Conservation (phyloP, 2,888 invertebrate genomes). For the Danaus chrysippus region DNA sequence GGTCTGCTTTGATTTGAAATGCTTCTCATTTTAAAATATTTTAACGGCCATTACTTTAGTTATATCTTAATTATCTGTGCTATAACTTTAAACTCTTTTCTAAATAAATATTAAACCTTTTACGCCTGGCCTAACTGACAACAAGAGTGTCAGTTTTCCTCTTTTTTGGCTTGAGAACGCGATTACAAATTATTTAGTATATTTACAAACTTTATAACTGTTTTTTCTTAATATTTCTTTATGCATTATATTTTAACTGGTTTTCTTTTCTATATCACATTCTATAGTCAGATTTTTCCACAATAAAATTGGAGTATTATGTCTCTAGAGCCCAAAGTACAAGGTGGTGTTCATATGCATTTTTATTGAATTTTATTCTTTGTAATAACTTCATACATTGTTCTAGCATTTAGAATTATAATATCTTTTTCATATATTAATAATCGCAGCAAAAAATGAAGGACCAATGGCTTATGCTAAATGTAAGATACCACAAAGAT, state of each 20-base stretch:
- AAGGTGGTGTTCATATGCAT: too few relatives aligned
- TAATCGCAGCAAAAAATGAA: slow-evolving; percentile 37
- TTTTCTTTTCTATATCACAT: not conserved
- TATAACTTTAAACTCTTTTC: not conserved
- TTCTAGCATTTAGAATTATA: not conserved
- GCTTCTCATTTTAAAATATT: slow-evolving; percentile 31
- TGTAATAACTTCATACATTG: too few relatives aligned
- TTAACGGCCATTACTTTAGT: slow-evolving; percentile 36
- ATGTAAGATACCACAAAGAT: slow-evolving; percentile 57
- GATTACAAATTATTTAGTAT: not conserved
- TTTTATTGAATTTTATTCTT: too few relatives aligned
- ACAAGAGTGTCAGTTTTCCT: not conserved
- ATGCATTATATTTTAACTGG: not conserved
- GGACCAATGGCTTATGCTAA: slow-evolving; percentile 34
- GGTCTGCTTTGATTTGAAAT: slow-evolving; percentile 15
- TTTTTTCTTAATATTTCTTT: not conserved
- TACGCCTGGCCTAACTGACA: not conserved
- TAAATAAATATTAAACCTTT: not conserved
- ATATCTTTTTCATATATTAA: not conserved
- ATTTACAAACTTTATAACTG: not conserved
- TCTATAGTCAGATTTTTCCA: too few relatives aligned
- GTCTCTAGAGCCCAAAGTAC: too few relatives aligned
- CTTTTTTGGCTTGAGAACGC: slow-evolving; percentile 4
- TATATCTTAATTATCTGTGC: not conserved
- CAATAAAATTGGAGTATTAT: too few relatives aligned